Evolutionary conservation across 2,797 vertebrate genomes (phyloP).

Genomic region (Karalla daura): DNA sequence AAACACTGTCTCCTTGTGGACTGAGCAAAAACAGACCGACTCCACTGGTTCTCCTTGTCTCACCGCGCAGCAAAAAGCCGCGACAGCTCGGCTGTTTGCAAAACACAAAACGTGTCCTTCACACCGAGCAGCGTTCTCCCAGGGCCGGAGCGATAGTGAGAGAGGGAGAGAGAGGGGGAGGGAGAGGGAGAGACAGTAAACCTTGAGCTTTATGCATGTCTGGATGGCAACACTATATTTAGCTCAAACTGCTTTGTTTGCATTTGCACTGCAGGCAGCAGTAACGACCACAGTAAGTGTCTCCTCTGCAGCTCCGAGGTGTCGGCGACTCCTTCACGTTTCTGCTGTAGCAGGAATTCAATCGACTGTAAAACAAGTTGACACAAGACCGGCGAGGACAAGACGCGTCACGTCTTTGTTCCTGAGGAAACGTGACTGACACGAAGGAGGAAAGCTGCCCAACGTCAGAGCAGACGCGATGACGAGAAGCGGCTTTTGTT

Average conservation of each 20-base stretch:
- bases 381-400: conserved; percentile 63
- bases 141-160: conserved; percentile 20
- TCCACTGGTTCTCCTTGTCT: conserved; percentile 55
- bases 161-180: background rate
- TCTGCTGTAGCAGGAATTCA: conserved; percentile 46
- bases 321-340: conserved; percentile 19
- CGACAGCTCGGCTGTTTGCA: conserved; percentile 70
- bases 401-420: conserved; percentile 60
- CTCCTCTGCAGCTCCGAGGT: background rate
- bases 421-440: conserved; percentile 13
- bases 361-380: conserved; percentile 55
- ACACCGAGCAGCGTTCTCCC: conserved; percentile 42
- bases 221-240: conserved; percentile 24
- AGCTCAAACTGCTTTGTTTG: conserved; percentile 14
- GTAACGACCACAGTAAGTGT: conserved; percentile 5
- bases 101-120: conserved; percentile 75
- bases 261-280: conserved; percentile 7
- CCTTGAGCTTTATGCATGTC: conserved; percentile 10
- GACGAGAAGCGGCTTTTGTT: background rate
- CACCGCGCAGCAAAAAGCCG: conserved; percentile 38
- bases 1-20: conserved; percentile 71
- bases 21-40: conserved; percentile 74
- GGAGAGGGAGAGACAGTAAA: conserved; percentile 6
- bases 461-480: too few species aligned
- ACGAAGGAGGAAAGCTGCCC: background rate